phyloP scores from a whole-genome alignment of 2,113 vertebrate species.

The Rhea americana region DNA sequence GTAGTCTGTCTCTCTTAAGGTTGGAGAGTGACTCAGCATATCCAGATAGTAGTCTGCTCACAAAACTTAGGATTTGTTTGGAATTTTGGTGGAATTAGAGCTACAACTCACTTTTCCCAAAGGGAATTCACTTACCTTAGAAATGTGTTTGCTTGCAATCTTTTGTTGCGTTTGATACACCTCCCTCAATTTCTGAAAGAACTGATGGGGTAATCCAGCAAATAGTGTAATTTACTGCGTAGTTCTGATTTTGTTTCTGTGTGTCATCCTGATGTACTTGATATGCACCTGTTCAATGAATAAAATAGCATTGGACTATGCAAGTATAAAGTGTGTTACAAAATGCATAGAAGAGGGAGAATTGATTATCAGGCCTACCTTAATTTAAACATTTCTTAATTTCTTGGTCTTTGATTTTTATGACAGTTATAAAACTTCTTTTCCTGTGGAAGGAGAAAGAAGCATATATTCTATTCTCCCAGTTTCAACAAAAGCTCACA shows the following conservation, averaged over 20 bases:
- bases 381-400: background rate
- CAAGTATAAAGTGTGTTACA: background rate
- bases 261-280: background rate
- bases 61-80: background rate
- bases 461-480: background rate
- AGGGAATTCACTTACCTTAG: background rate
- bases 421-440: background rate
- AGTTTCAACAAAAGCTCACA: background rate
- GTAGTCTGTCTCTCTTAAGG: background rate
- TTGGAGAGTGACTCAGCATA: constrained; percentile 60
- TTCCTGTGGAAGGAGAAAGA: background rate
- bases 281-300: background rate
- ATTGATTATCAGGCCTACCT: background rate
- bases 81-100: background rate
- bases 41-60: constrained; percentile 26
- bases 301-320: background rate
- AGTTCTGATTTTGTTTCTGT: background rate
- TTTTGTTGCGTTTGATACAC: background rate
- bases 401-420: background rate
- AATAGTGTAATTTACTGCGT: background rate
- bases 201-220: background rate
- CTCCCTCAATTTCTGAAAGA: background rate
- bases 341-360: background rate
- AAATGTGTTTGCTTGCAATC: background rate
- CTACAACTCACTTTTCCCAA: rapidly evolving